Base-by-base conservation (phyloP, 2,113 vertebrate genomes). In the Hippocampus abdominalis region DNA sequence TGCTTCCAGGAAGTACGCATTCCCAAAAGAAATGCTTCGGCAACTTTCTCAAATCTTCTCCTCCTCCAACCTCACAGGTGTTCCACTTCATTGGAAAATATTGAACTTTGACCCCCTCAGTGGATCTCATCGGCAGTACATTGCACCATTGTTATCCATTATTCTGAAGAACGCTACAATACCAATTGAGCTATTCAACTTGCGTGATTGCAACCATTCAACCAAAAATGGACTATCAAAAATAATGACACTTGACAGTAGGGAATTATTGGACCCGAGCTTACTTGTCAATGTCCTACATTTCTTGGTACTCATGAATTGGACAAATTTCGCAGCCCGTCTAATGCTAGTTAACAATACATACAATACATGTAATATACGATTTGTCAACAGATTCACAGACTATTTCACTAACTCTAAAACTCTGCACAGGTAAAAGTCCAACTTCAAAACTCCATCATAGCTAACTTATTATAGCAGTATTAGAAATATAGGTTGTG, bases 21-120 rank as follows among this genome's bases (percentile, higher is more conserved):
- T 8, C 13, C 27, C 21, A 64, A 1, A 23, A 23, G 29, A 23
- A 64, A 64, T 44, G 11, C 13, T 51, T 10, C 12, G 49, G 46
- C 15, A 18, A 66, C 8, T 42, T n/a, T 67, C 8, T 6, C 65
- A 42, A 32, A 46, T 16, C 3, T 3, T 46, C 21, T 39, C n/a
- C 42, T 63, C 29, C 70, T 56, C 20, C 21, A 11, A 23, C 48
- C 21, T n/a, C 13, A 8, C 20, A 44, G 15, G 1, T 11, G 15
- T 49, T 69, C 48, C 23, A 66, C 32, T 27, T 70, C 25, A 77
- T 61, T 53, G 20, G 51, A 23, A 60, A 67, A 51, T 59, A 57
- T 78, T 76, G 40, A 81, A 70, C 78, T 71, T 66, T 81, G 60
- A 70, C 70, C 64, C 63, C 27, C n/a, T 75, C 32, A 40, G 39